These are phyloP conservation scores for Polymixis lichenea DNA, from an alignment of 2,888 invertebrate genomes.

Conservation along the genomic window DNA sequence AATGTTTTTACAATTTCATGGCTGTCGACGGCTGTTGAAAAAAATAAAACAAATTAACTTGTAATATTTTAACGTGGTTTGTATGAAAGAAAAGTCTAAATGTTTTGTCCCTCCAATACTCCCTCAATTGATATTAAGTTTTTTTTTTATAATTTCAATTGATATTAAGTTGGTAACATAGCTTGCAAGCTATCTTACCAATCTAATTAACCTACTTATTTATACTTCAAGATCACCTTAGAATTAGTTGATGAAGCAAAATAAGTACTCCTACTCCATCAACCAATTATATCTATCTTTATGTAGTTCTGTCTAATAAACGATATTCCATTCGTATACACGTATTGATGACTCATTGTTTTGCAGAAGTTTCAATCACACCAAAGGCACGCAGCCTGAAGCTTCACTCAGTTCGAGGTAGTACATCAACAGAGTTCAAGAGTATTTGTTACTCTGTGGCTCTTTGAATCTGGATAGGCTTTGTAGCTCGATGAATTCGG, in stretches of 20 bases:
- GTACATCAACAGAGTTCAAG: conserved; percentile 6
- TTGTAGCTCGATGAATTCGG: conserved; percentile 15
- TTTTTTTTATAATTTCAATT: not conserved
- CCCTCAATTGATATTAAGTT: not conserved
- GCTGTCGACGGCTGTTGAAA: not conserved
- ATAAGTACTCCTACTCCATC: too few species aligned
- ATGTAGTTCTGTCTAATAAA: not conserved
- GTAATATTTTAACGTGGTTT: not conserved
- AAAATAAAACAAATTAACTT: not conserved
- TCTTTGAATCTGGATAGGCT: not conserved
- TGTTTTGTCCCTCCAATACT: too few species aligned
- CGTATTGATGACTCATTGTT: not conserved
- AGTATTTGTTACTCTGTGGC: conserved; percentile 9
- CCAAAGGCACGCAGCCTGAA: not conserved
- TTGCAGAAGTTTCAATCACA: not conserved
- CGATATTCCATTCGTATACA: not conserved
- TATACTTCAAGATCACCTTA: too few species aligned
- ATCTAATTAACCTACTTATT: too few species aligned
- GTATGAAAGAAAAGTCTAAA: not conserved
- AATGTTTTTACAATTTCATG: not conserved
- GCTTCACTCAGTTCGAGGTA: not conserved
- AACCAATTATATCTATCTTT: too few species aligned
- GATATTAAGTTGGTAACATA: too few species aligned
- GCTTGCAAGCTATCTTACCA: too few species aligned
- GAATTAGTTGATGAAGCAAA: not conserved